phyloP scores from a whole-genome alignment of 2,888 invertebrate genomes.

The Xanthia togata region DNA sequence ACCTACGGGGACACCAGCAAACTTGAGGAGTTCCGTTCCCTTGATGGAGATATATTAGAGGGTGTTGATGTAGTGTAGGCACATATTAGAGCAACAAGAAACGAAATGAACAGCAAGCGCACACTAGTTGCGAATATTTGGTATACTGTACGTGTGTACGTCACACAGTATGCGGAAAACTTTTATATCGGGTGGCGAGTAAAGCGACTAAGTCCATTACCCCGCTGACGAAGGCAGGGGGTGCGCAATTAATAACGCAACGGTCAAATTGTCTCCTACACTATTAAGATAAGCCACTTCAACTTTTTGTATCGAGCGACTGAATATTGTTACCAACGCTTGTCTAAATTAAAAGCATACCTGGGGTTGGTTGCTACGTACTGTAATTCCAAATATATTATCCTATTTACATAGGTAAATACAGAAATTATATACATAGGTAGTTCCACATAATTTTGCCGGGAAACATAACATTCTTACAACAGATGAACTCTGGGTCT shows the following conservation, averaged over 20 bases:
- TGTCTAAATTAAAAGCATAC: neutral
- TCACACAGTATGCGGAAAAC: neutral
- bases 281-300: constrained; percentile 20
- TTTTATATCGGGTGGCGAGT: neutral
- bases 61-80: neutral
- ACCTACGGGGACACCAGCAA: neutral
- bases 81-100: neutral
- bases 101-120: neutral
- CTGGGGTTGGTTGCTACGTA: neutral
- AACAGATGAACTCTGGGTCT: too few relatives aligned
- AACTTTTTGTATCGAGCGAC: constrained; percentile 6
- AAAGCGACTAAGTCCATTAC: neutral
- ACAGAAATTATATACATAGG: too few relatives aligned
- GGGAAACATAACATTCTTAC: too few relatives aligned
- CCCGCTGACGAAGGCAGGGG: neutral
- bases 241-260: constrained; percentile 19
- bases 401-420: neutral
- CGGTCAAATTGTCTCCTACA: constrained; percentile 28
- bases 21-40: neutral
- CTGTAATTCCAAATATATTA: too few relatives aligned
- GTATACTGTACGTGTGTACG: neutral
- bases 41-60: neutral
- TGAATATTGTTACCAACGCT: neutral
- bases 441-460: too few relatives aligned
- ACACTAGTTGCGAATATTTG: neutral